phyloP scores from a whole-genome alignment of 2,888 invertebrate species.

The Pterostichus niger region DNA sequence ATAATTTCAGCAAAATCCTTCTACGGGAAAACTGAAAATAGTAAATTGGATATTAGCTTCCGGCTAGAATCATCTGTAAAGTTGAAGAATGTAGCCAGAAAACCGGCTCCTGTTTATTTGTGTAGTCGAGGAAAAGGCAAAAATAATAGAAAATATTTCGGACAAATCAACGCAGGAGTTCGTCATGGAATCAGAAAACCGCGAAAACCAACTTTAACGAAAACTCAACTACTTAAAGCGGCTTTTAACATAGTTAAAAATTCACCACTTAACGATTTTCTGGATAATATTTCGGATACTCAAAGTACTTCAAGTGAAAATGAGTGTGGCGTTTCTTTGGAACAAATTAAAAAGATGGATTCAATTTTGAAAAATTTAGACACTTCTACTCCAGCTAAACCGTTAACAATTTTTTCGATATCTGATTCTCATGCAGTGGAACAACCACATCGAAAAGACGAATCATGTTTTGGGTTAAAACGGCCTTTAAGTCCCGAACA shows the following conservation, averaged over 20 bases:
- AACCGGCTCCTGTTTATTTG: constrained; percentile 70
- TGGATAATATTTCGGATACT: constrained; percentile 70
- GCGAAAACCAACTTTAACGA: constrained; percentile 75
- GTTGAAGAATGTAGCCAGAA: constrained; percentile 63
- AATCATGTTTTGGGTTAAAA: constrained; percentile 52
- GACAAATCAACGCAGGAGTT: constrained; percentile 84
- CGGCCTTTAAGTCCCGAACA: constrained; percentile 68
- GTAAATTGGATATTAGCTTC: constrained; percentile 27
- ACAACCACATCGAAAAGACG: not conserved
- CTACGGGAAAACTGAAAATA: constrained; percentile 77
- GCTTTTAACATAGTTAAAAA: constrained; percentile 73
- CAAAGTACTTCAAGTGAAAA: constrained; percentile 33
- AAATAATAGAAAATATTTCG: constrained; percentile 76
- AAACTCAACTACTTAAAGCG: constrained; percentile 71
- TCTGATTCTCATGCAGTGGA: not conserved
- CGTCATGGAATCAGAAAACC: constrained; percentile 83
- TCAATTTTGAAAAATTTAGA: constrained; percentile 68
- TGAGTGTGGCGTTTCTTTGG: constrained; percentile 64
- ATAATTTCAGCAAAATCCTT: constrained; percentile 80
- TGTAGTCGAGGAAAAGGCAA: constrained; percentile 74
- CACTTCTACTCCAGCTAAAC: constrained; percentile 20
- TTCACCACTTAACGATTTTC: constrained; percentile 71
- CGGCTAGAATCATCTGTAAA: constrained; percentile 33
- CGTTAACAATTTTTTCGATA: constrained; percentile 13
- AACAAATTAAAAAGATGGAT: constrained; percentile 68